phyloP scores from a whole-genome alignment of 92 coral and sea anemone species.

The Pocillopora meandrina region DNA sequence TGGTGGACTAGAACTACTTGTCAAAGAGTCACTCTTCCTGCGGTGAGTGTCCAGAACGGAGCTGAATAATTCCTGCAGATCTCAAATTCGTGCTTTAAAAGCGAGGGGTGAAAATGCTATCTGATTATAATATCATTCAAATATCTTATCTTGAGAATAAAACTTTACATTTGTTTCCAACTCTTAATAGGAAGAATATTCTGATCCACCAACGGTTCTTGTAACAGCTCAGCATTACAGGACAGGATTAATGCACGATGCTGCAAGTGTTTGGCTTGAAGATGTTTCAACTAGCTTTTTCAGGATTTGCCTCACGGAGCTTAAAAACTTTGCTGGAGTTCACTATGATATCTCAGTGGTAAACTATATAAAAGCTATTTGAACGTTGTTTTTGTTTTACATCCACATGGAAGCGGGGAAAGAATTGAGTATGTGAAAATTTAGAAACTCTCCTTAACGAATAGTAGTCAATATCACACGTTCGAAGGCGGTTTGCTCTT shows the following conservation, averaged over 20 bases:
- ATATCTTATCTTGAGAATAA: too few species aligned
- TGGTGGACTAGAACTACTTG: slow-evolving; percentile 54
- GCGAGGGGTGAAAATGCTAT: too few species aligned
- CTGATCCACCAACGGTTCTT: not conserved
- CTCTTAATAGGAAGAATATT: not conserved
- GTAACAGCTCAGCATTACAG: not conserved
- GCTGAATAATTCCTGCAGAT: too few species aligned
- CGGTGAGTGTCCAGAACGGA: not conserved
- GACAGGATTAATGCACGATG: not conserved
- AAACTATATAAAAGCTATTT: not conserved
- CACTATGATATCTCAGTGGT: slow-evolving; percentile 1
- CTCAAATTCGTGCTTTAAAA: too few species aligned
- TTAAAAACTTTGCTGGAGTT: slow-evolving; percentile 1
- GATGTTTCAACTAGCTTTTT: not conserved
- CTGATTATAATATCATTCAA: too few species aligned
- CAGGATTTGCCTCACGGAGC: not conserved
- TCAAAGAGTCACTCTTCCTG: slow-evolving; percentile 14
- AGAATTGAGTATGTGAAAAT: too few species aligned
- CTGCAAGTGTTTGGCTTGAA: not conserved
- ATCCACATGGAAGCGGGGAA: too few species aligned
- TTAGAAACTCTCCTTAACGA: not conserved
- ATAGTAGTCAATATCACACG: not conserved
- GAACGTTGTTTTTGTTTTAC: not conserved
- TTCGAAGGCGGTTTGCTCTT: not conserved
- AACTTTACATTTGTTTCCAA: too few species aligned